Evolutionary conservation across 2,797 vertebrate species (phyloP), one percentile per base, ranked within the genome.

Genomic region (Darevskia mixta): DNA sequence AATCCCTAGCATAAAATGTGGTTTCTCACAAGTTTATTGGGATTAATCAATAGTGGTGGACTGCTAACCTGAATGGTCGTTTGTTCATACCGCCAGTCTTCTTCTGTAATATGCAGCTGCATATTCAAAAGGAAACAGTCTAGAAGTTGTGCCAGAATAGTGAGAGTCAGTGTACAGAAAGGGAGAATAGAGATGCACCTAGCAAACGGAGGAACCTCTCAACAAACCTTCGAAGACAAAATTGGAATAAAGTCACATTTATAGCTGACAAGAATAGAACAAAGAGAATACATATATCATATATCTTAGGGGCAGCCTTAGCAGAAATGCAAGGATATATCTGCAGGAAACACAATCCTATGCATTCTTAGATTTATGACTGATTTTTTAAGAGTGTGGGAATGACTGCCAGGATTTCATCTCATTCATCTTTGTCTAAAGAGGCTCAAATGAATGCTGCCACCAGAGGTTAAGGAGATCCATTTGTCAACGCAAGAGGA

Each of bases 311-410:
- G 32, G 71, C 75, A 49, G 66, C 64, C 58, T 66, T 23, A 41
- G 61, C n/a, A 75, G 66, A 77, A 83, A 43, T 20, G 20, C n/a
- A 29, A 75, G 84, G 29, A 11, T 79, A 17, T n/a, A 32, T 79
- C 29, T 55, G 27, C 58, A 78, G 58, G 23, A 35, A 85, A 23
- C 18, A 69, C 69, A 83, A 49, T 55, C 43, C 64, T 90, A 90
- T 90, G 85, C 86, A 81, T 91, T 94, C 96, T 94, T 95, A 92
- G 94, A 95, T 95, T 95, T 95, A 90, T 95, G 90, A 95, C 91
- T 95, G 89, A 92, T 93, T 69, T 83, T 55, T 78, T 58, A 91
- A 94, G 94, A 95, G 92, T 87, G 77, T 91, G 66, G 86, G 92
- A 93, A 94, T 90, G 89, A 85, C 77, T 94, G 92, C 93, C 92